Evolutionary conservation across 2,888 invertebrate species (phyloP).

Genomic region (Caenorhabditis imperialis): DNA sequence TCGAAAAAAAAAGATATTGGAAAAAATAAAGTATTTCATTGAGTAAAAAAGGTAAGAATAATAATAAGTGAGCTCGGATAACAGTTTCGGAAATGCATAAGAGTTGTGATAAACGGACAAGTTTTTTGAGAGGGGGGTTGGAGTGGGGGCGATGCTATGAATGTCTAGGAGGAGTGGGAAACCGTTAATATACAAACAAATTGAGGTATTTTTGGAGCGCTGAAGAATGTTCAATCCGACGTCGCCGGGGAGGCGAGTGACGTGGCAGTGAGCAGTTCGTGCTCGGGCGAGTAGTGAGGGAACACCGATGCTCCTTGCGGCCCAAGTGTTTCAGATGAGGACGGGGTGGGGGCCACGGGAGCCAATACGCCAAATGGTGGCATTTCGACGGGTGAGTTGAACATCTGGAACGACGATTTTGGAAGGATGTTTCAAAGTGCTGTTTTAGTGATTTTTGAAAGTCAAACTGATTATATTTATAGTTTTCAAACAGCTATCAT

Average conservation of each 20-base stretch:
- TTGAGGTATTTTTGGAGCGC: too few relatives aligned
- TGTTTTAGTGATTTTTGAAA: too few relatives aligned
- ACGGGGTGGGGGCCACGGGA: constrained; percentile 8
- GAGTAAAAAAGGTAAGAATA: constrained; percentile 26
- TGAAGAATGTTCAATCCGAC: constrained; percentile 12
- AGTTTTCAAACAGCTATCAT: too few relatives aligned
- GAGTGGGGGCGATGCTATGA: too few relatives aligned
- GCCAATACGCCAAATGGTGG: constrained; percentile 24
- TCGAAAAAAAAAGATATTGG: too few relatives aligned
- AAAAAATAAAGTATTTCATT: too few relatives aligned
- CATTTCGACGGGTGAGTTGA: constrained; percentile 35
- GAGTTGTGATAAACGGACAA: too few relatives aligned
- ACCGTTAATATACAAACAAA: constrained; percentile 45
- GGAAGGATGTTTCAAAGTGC: too few relatives aligned
- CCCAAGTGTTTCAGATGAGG: constrained; percentile 14
- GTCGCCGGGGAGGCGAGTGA: constrained; percentile 29
- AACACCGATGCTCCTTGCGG: constrained; percentile 40
- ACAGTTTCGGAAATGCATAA: neutral
- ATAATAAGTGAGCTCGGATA: constrained; percentile 13
- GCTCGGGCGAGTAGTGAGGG: constrained; percentile 39
- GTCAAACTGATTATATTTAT: too few relatives aligned
- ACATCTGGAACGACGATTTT: constrained; percentile 45
- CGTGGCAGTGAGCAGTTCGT: constrained; percentile 24
- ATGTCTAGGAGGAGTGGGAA: neutral
- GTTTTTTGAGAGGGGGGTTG: too few relatives aligned